Percentiles rank a stretch among this genome's conserved stretches.
phyloP scores from a whole-genome alignment of 2,888 invertebrate genomes.

The Epinotia brunnichana region DNA sequence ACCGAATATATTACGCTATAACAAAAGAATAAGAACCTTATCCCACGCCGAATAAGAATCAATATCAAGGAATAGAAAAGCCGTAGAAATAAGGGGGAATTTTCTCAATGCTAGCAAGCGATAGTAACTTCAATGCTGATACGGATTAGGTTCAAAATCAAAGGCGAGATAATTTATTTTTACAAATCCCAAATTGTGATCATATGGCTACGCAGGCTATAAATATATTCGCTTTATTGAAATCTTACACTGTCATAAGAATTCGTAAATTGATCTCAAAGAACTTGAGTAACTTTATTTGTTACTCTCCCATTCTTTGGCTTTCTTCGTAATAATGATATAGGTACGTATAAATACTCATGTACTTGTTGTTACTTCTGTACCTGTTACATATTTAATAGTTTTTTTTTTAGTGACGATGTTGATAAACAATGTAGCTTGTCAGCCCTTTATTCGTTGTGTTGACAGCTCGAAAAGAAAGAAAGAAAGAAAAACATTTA shows the following conservation, averaged over 20 bases:
- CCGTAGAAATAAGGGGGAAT: slow-evolving; percentile 71
- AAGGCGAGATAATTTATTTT: slow-evolving; percentile 57
- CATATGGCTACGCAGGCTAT: slow-evolving; percentile 73
- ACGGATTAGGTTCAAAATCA: slow-evolving; percentile 59
- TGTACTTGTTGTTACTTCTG: background rate
- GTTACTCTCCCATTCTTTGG: slow-evolving; percentile 59
- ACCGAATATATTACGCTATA: slow-evolving; percentile 78
- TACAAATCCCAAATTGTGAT: slow-evolving; percentile 76
- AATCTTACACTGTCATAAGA: slow-evolving; percentile 77
- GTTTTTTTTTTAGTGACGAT: too few species aligned
- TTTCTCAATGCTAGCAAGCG: slow-evolving; percentile 53
- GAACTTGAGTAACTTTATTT: slow-evolving; percentile 66
- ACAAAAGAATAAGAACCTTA: slow-evolving; percentile 71
- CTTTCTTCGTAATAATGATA: slow-evolving; percentile 45
- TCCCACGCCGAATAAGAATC: slow-evolving; percentile 60
- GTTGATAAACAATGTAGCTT: too few species aligned
- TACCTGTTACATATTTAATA: too few species aligned
- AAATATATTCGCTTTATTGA: slow-evolving; percentile 79
- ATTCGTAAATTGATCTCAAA: slow-evolving; percentile 70
- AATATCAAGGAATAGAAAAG: slow-evolving; percentile 63
- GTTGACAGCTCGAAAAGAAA: too few species aligned
- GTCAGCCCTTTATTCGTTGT: too few species aligned
- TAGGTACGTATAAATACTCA: background rate
- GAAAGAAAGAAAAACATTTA: too few species aligned
- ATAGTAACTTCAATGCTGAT: slow-evolving; percentile 62